phyloP scores from a whole-genome alignment of 2,888 invertebrate genomes.

The Ochlodes sylvanus region DNA sequence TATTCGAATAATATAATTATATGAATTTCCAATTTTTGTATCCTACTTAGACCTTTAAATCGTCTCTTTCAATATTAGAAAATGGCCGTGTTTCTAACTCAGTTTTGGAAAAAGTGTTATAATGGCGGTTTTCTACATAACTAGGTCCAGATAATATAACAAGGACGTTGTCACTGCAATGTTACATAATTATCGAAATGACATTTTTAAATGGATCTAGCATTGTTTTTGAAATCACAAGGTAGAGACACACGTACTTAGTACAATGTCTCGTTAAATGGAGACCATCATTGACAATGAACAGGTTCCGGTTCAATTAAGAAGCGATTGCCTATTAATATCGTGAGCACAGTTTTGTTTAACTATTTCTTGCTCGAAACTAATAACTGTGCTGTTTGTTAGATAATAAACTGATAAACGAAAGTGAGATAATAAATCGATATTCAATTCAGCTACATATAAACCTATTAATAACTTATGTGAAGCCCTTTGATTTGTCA shows the following conservation, averaged over 20 bases:
- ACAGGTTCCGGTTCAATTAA: conserved; percentile 40
- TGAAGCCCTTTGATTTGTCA: no score
- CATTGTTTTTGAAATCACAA: conserved; percentile 16
- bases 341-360: conserved; percentile 34
- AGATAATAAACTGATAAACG: not conserved
- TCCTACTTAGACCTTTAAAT: no score
- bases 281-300: conserved; percentile 41
- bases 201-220: not conserved
- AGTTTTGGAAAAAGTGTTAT: no score
- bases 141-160: no score
- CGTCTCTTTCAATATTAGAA: no score
- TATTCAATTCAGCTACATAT: no score
- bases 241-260: conserved; percentile 7
- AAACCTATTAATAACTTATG: no score
- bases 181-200: not conserved
- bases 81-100: no score
- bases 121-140: no score
- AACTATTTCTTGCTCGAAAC: conserved; percentile 17
- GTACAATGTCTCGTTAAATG: conserved; percentile 29
- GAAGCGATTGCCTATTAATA: conserved; percentile 41
- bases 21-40: no score
- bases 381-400: conserved; percentile 1
- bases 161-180: no score
- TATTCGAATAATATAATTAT: no score
- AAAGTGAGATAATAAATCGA: not conserved